phyloP scores from a whole-genome alignment of 2,113 vertebrate species.

The Zosterops lateralis region DNA sequence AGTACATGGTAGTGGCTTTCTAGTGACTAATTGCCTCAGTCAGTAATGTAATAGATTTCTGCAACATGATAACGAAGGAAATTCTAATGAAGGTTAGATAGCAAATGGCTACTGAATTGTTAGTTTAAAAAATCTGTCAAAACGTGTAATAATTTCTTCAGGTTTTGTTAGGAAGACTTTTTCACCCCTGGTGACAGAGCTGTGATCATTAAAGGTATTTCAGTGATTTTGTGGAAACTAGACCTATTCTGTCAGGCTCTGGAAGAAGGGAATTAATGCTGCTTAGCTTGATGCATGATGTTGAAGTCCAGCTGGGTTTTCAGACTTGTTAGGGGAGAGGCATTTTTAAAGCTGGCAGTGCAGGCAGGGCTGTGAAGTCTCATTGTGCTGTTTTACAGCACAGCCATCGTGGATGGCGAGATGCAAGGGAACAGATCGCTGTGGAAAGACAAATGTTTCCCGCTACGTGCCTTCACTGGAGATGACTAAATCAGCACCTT shows the following conservation, averaged over 20 bases:
- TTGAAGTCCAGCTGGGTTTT: slow-evolving; percentile 24
- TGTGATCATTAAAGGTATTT: slow-evolving; percentile 5
- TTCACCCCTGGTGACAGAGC: background rate
- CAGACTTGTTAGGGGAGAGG: slow-evolving; percentile 6
- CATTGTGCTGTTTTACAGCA: background rate
- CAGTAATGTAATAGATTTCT: slow-evolving; percentile 67
- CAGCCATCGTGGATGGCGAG: background rate
- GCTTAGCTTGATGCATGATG: slow-evolving; percentile 1
- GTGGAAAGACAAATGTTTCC: background rate
- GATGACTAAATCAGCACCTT: background rate
- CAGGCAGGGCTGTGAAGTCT: background rate
- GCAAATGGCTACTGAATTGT: slow-evolving; percentile 40
- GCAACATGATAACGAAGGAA: slow-evolving; percentile 63
- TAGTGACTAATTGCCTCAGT: slow-evolving; percentile 66
- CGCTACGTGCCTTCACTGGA: background rate
- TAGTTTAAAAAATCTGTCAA: slow-evolving; percentile 44
- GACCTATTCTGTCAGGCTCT: background rate
- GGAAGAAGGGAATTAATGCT: background rate
- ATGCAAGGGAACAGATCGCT: background rate
- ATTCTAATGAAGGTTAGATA: slow-evolving; percentile 57
- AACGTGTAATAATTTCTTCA: slow-evolving; percentile 12
- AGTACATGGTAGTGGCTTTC: slow-evolving; percentile 44
- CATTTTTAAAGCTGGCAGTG: background rate
- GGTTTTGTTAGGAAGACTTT: slow-evolving; percentile 22
- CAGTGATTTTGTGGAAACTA: slow-evolving; percentile 22